Evolutionary conservation across 1,140 invertebrate genomes (phyloP).

Genomic region (Nasonia vitripennis): DNA sequence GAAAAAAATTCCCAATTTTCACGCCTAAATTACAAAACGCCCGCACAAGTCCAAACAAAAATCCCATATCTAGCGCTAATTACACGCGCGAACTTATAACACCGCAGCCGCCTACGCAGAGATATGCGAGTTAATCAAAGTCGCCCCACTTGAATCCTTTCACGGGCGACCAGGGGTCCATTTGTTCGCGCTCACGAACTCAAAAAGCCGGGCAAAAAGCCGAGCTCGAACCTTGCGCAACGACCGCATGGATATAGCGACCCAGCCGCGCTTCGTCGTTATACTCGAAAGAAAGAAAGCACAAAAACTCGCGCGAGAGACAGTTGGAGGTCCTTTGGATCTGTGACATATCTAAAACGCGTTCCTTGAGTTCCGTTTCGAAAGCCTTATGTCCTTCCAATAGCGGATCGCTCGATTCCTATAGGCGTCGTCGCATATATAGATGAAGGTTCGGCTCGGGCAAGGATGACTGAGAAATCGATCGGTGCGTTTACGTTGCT

Average conservation of each 20-base stretch:
- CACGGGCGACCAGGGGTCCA: not conserved
- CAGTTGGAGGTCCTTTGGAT: constrained; percentile 1
- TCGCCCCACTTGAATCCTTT: not conserved
- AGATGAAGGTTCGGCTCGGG: not conserved
- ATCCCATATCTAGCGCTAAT: too few species aligned
- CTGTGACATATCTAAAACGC: not conserved
- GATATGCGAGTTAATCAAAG: not conserved
- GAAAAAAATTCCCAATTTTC: too few species aligned
- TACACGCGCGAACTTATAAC: too few species aligned
- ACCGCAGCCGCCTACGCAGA: not conserved
- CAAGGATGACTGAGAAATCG: constrained; percentile 14
- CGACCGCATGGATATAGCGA: too few species aligned
- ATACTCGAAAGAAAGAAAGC: constrained; percentile 29
- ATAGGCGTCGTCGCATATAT: not conserved
- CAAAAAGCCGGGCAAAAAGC: not conserved
- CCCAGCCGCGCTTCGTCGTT: not conserved
- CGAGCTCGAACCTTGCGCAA: not conserved
- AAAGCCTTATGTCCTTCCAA: constrained; percentile 31
- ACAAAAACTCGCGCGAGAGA: not conserved
- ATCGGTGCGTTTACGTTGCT: not conserved
- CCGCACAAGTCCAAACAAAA: too few species aligned
- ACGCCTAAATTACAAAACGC: too few species aligned
- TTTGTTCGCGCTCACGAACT: constrained; percentile 15
- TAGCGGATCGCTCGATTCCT: not conserved
- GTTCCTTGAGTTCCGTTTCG: constrained; percentile 25